Base-by-base conservation (phyloP, 2,113 vertebrate species). In the Sialia sialis region DNA sequence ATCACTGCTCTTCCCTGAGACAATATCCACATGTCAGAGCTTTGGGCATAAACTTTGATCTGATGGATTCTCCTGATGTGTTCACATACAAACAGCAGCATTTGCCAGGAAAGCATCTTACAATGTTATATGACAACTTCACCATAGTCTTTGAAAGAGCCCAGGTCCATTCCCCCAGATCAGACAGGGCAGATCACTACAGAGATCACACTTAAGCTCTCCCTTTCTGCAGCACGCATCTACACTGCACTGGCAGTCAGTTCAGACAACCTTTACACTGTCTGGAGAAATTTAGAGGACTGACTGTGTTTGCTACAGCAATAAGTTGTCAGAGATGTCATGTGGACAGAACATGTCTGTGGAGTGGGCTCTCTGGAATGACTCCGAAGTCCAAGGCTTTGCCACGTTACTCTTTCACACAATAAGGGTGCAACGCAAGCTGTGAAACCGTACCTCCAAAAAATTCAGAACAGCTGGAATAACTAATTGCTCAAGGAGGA, bases 51-150 rank as follows among this genome's bases (percentile, higher is more conserved):
- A 86, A 66, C 48, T 68, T 75, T 62, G 68, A 60, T 76, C 34
- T 49, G n/a, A 56, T 5, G 25, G 38, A 25, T 68, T 80, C 49
- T 87, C 27, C 34, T 29, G 58, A 20, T 16, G 19, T 21, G 6
- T 36, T 32, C 4, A 0, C 27, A n/a, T 6, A 54, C 0, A 0
- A 79, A 41, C 6, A 62, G 54, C n/a, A 76, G 19, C 30, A 18
- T 41, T 73, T 85, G 32, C 64, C 44, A 44, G n/a, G n/a, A 22
- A 83, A 49, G 30, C 9, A 51, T 46, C 46, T 69, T 34, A 11
- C 59, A 44, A 16, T 52, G 44, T 29, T 62, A 20, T 19, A 51
- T 25, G 34, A 46, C 22, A 73, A 39, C 44, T 68, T 74, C 8
- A 36, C 6, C 2, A 2, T 5, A 30, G 21, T 15, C 26, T 55